phyloP scores from a whole-genome alignment of 2,797 vertebrate species.

The Antennarius maculatus region DNA sequence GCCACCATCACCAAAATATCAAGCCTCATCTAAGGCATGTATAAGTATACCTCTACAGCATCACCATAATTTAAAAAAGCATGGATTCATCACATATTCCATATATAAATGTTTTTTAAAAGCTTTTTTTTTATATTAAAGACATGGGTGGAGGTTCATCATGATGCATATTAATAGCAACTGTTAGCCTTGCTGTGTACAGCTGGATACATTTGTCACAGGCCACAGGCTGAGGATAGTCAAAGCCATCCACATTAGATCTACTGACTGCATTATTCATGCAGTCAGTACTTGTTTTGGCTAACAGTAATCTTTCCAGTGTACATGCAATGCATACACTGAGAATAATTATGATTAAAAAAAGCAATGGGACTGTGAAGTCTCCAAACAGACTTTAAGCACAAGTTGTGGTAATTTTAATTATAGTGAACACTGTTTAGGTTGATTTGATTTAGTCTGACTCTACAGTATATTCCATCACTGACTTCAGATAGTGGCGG shows the following conservation, averaged over 20 bases:
- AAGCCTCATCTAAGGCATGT: not conserved
- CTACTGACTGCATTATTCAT: not conserved
- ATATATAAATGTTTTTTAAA: not conserved
- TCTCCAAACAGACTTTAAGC: not conserved
- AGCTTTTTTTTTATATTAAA: slow-evolving; percentile 16
- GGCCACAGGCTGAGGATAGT: not conserved
- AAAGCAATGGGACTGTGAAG: not conserved
- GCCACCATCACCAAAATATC: slow-evolving; percentile 26
- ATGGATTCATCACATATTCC: not conserved
- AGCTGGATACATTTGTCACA: slow-evolving; percentile 3
- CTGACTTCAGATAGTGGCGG: too few relatives aligned
- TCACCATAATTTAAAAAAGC: slow-evolving; percentile 1
- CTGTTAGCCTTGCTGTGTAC: not conserved
- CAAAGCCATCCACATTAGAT: not conserved
- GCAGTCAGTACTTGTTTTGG: not conserved
- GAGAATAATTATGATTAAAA: slow-evolving; percentile 2
- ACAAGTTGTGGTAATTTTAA: too few relatives aligned
- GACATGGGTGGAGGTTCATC: not conserved
- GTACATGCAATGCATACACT: not conserved
- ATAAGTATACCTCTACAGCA: not conserved
- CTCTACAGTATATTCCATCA: too few relatives aligned
- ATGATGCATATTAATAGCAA: slow-evolving; percentile 17
- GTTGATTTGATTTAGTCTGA: too few relatives aligned
- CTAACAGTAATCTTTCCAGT: slow-evolving; percentile 21
- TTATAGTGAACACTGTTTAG: too few relatives aligned